These are phyloP conservation scores for Hedychridium roseum DNA, from an alignment of 2,888 invertebrate genomes.

Conservation along the genomic window DNA sequence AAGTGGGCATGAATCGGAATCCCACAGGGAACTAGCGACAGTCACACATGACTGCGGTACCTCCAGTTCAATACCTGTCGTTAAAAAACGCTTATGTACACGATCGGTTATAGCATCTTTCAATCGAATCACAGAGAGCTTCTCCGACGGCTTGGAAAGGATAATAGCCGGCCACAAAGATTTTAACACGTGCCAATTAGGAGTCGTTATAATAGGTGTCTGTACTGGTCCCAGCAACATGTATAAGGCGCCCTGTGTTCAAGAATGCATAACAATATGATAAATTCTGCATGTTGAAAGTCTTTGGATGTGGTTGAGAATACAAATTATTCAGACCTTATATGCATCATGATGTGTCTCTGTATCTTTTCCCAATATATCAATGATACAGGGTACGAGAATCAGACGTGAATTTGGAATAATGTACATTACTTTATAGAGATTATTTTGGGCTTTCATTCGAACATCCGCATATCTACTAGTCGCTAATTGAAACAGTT, in stretches of 20 bases:
- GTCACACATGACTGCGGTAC: slow-evolving; percentile 67
- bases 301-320: too few species aligned
- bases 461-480: slow-evolving; percentile 78
- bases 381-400: slow-evolving; percentile 71
- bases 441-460: slow-evolving; percentile 71
- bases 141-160: slow-evolving; percentile 83
- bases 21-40: slow-evolving; percentile 65
- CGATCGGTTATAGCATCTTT: slow-evolving; percentile 68
- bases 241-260: slow-evolving; percentile 77
- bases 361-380: slow-evolving; percentile 70
- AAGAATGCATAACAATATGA: not conserved
- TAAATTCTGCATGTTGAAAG: slow-evolving; percentile 1
- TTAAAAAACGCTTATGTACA: slow-evolving; percentile 70
- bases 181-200: slow-evolving; percentile 78
- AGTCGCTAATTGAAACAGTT: slow-evolving; percentile 71
- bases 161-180: slow-evolving; percentile 83
- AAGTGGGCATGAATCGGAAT: slow-evolving; percentile 58
- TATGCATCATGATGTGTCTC: slow-evolving; percentile 73
- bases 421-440: slow-evolving; percentile 71
- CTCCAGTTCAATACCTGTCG: slow-evolving; percentile 69
- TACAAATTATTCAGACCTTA: slow-evolving; percentile 64
- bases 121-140: slow-evolving; percentile 76
- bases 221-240: slow-evolving; percentile 75
- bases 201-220: slow-evolving; percentile 73
- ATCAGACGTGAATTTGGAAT: slow-evolving; percentile 77